phyloP scores from a whole-genome alignment of 2,888 invertebrate species.

The Elegia similella region DNA sequence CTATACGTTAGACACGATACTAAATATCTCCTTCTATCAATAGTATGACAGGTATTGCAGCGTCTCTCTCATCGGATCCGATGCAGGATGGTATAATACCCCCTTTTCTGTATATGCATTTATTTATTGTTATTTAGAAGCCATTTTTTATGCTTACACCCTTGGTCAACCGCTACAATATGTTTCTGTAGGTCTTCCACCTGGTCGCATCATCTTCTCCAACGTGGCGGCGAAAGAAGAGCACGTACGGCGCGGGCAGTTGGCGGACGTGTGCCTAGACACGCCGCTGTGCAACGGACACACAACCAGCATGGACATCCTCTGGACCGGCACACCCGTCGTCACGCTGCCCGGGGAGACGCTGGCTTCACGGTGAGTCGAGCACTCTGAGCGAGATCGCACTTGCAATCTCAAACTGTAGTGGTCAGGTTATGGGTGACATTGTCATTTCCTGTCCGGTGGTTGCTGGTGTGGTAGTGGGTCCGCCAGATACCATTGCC shows the following conservation, averaged over 20 bases:
- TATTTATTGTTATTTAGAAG: too few species aligned
- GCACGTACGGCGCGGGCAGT: slow-evolving; percentile 97
- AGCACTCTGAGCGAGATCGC: background rate
- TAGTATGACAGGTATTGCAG: too few species aligned
- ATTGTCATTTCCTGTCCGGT: too few species aligned
- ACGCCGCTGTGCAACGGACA: slow-evolving; percentile 99
- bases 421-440: too few species aligned
- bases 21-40: too few species aligned
- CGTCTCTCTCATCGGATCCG: too few species aligned
- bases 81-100: too few species aligned
- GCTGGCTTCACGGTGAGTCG: slow-evolving; percentile 84
- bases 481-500: too few species aligned
- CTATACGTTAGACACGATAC: too few species aligned
- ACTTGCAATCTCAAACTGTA: background rate
- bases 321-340: slow-evolving; percentile 99
- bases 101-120: too few species aligned
- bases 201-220: slow-evolving; percentile 95
- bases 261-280: slow-evolving; percentile 98
- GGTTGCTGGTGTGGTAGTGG: too few species aligned
- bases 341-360: slow-evolving; percentile 96
- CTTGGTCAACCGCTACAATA: background rate
- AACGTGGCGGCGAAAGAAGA: slow-evolving; percentile 99
- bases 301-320: slow-evolving; percentile 99
- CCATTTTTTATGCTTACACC: too few species aligned
- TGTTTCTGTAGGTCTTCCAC: slow-evolving; percentile 80